Conservation (phyloP, 2,797 vertebrate species). For the Muscicapa striata region DNA sequence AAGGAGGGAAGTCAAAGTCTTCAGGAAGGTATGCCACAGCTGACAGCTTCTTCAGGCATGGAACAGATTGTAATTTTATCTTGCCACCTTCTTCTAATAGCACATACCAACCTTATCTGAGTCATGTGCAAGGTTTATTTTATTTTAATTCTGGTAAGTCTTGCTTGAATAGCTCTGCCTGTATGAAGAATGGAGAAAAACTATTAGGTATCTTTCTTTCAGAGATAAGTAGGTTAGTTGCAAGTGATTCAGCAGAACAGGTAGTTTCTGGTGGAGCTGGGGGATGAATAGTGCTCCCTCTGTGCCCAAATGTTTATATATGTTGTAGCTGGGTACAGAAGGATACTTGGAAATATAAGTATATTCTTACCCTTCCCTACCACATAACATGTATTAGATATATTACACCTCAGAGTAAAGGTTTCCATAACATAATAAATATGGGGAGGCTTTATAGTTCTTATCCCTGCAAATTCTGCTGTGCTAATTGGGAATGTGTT, state of each 20-base stretch:
- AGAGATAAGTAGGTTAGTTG: background rate
- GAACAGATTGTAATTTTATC: background rate
- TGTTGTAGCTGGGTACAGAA: background rate
- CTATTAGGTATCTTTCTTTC: background rate
- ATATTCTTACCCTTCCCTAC: background rate
- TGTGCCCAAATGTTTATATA: background rate
- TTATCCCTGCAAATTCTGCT: background rate
- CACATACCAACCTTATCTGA: background rate
- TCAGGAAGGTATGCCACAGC: slow-evolving; percentile 56
- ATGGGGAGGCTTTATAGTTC: background rate
- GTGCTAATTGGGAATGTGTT: background rate
- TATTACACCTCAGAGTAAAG: background rate
- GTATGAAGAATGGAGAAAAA: background rate
- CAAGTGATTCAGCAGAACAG: background rate
- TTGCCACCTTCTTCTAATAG: background rate
- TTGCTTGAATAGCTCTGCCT: background rate
- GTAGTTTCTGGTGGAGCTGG: background rate
- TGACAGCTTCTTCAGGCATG: background rate
- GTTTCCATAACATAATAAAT: background rate
- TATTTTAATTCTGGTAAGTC: background rate
- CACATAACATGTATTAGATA: background rate
- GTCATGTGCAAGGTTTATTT: background rate
- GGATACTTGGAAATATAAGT: background rate
- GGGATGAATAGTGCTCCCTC: background rate
- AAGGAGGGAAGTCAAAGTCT: slow-evolving; percentile 61